Conservation (phyloP, 1,140 invertebrate species). For the Dendroctonus valens region DNA sequence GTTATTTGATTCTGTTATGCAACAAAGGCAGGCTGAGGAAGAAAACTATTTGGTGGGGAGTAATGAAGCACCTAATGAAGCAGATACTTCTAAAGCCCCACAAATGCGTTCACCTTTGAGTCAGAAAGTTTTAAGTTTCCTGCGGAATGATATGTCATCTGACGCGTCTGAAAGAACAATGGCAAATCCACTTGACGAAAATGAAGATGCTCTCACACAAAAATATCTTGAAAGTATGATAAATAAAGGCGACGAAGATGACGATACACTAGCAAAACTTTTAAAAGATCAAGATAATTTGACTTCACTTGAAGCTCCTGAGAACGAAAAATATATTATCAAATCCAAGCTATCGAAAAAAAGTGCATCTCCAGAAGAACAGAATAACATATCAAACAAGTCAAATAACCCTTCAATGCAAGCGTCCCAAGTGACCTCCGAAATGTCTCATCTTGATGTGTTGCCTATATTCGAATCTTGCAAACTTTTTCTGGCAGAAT, state of each 20-base stretch:
- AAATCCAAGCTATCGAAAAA: too few relatives aligned
- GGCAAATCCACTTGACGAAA: background rate
- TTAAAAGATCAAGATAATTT: background rate
- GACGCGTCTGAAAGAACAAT: too few relatives aligned
- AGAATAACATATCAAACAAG: background rate
- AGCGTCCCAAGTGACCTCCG: slow-evolving; percentile 2
- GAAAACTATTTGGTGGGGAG: slow-evolving; percentile 51
- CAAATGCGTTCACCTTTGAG: slow-evolving; percentile 61
- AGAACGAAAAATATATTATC: too few relatives aligned
- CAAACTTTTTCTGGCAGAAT: slow-evolving; percentile 53
- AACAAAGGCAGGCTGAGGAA: slow-evolving; percentile 60
- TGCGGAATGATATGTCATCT: background rate
- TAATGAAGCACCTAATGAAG: slow-evolving; percentile 33
- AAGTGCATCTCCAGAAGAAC: too few relatives aligned
- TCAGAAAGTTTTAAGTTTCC: slow-evolving; percentile 52
- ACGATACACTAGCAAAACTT: slow-evolving; percentile 18
- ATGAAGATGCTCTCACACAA: slow-evolving; percentile 17
- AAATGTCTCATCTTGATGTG: background rate
- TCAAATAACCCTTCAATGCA: slow-evolving; percentile 19
- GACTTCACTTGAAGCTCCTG: too few relatives aligned
- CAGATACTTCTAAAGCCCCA: slow-evolving; percentile 41
- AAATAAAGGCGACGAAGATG: background rate
- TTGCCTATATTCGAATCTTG: slow-evolving; percentile 47
- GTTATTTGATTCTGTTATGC: slow-evolving; percentile 70
- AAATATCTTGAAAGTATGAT: slow-evolving; percentile 7